These are phyloP conservation scores for Shargacucullia verbasci DNA, from an alignment of 2,888 invertebrate genomes.

Conservation along the genomic window DNA sequence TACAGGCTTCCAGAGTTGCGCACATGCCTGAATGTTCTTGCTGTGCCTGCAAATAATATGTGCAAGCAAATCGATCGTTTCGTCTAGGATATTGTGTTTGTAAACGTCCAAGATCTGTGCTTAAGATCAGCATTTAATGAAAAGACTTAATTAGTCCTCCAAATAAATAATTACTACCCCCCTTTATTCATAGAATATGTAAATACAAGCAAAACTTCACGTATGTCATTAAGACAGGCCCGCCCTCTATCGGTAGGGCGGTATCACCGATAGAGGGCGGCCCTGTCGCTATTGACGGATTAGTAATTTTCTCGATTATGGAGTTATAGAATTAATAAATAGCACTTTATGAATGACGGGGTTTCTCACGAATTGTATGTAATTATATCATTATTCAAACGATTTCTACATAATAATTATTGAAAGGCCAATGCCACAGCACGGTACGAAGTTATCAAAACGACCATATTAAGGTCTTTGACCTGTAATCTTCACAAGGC, in stretches of 20 bases:
- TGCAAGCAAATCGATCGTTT: neutral
- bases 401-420: conserved; percentile 28
- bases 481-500: conserved; percentile 17
- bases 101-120: conserved; percentile 23
- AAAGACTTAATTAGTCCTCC: conserved; percentile 14
- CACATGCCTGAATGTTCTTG: neutral
- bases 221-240: too few species aligned
- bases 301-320: too few species aligned
- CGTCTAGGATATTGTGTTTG: neutral
- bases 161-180: neutral
- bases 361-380: neutral
- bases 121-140: conserved; percentile 34
- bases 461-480: neutral
- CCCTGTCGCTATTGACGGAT: too few species aligned
- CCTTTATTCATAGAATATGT: neutral
- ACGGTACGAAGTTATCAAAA: conserved; percentile 1
- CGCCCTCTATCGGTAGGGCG: too few species aligned
- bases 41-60: neutral
- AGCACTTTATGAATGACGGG: too few species aligned
- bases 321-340: too few species aligned
- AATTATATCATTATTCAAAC: conserved; percentile 20
- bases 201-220: neutral
- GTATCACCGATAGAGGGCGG: too few species aligned
- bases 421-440: conserved; percentile 29
- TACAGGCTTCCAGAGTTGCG: conserved; percentile 15